Evolutionary conservation across 2,113 vertebrate genomes (phyloP).

Genomic region (Varanus komodoensis): DNA sequence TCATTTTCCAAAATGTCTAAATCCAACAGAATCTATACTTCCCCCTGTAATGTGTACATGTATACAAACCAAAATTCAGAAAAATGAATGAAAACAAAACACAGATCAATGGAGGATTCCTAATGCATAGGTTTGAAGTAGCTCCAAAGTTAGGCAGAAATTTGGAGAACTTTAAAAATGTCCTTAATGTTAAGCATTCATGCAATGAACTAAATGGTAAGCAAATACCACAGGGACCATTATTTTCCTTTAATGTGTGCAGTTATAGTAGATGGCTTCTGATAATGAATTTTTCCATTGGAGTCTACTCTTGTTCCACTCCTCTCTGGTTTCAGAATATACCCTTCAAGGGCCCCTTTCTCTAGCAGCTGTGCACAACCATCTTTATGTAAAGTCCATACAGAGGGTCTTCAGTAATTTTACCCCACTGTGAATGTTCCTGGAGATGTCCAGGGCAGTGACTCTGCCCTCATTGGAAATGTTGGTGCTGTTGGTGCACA

Average conservation of each 20-base stretch:
- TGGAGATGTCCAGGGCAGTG: not conserved
- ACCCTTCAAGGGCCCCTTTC: not conserved
- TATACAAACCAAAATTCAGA: not conserved
- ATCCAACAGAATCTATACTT: not conserved
- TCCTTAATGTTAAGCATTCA: not conserved
- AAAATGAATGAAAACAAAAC: not conserved
- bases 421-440: not conserved
- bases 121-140: not conserved
- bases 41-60: not conserved
- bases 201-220: not conserved
- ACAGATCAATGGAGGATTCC: not conserved
- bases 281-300: constrained; percentile 9
- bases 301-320: not conserved
- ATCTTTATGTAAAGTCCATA: not conserved
- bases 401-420: not conserved
- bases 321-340: not conserved
- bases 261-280: not conserved
- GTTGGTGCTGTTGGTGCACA: not conserved
- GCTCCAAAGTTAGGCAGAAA: not conserved
- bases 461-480: not conserved
- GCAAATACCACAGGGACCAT: not conserved
- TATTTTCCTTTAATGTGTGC: not conserved
- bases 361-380: not conserved
- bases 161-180: not conserved
- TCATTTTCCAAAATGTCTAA: not conserved